Base-by-base conservation (phyloP, 2,888 invertebrate species). In the Ptychoptera albimana region DNA sequence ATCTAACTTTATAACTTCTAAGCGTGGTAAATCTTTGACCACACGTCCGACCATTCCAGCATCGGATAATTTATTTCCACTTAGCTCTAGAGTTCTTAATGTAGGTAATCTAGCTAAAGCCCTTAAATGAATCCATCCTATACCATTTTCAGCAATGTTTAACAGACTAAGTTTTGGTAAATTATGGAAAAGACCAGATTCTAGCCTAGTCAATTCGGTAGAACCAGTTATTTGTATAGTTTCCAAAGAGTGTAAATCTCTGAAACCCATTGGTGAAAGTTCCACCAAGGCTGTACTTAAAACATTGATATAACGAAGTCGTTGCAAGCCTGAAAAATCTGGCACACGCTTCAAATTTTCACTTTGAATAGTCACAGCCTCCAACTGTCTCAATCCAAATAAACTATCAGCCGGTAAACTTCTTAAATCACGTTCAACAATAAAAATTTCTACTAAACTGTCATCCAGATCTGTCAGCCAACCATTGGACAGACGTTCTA, bases 351-450 rank as follows among this genome's bases (percentile, higher is more conserved):
- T 84, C 49, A 88, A 67, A 50, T 75, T 72, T 47, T 80, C 78
- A 8, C 82, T 81, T 60, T 86, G 82, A 53, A 89, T 72, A 1
- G 89, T 88, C 37, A 88, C 72, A 2, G 89, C 89, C 69, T 88
- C 82, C 44, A 88, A 68, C 50, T 79, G 77, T 53, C 76, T 74
- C 53, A 87, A 66, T 54, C 79, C 79, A 50, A 76, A 72, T 39
- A 89, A 64, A 53, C 84, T 82, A 60, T 87, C 87, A 2, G 79
- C 72, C 0, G 88, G 87, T 42, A 88, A 68, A 52, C 77, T 84
- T 48, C 82, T 73, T 42, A 89, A 61, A 50, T 82, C 80, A 12
- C 85, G 83, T 63, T 89, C 89, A 2, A 88, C 88, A 30, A 89
- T 73, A 55, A 81, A 89, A 45, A 89, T 72, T 66, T 89, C 89